A percentile compares a stretch with the other conserved stretches of the same genome.
Evolutionary conservation across 2,888 invertebrate species (phyloP).

Genomic region (Amiota mariae): DNA sequence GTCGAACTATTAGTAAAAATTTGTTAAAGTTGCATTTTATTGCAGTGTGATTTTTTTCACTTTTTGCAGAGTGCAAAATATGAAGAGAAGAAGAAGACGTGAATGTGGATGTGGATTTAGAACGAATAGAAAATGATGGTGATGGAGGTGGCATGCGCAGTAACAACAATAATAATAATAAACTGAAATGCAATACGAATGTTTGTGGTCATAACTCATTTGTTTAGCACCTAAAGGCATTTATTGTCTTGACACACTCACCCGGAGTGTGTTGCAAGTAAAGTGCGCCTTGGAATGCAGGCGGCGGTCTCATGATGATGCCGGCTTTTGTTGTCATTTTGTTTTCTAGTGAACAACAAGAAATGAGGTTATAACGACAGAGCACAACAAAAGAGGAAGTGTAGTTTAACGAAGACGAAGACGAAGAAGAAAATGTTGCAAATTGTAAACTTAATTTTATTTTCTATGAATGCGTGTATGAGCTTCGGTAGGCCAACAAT

Average conservation of each 20-base stretch:
- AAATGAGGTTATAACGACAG: slow-evolving; percentile 3
- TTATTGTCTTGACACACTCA: slow-evolving; percentile 7
- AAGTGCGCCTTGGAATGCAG: slow-evolving; percentile 1
- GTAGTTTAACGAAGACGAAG: background rate
- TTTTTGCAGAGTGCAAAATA: background rate
- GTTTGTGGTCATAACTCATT: slow-evolving; percentile 61
- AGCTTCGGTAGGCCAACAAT: no score
- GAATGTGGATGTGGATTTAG: background rate
- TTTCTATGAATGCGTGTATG: background rate
- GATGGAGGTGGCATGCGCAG: background rate
- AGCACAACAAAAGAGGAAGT: background rate
- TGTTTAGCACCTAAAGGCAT: slow-evolving; percentile 33
- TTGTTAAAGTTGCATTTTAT: background rate
- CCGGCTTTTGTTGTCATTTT: background rate
- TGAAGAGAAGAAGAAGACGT: no score
- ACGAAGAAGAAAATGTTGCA: slow-evolving; percentile 6
- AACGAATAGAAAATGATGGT: background rate
- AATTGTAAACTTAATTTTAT: background rate
- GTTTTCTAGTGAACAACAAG: background rate
- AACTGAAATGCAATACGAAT: slow-evolving; percentile 19
- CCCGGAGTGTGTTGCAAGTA: background rate
- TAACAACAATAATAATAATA: background rate
- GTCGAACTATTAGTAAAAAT: slow-evolving; percentile 1
- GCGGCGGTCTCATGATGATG: background rate
- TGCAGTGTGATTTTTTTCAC: background rate